These are phyloP conservation scores for Lycaon pictus DNA, from an alignment of 2,113 vertebrate genomes.

Conservation along the genomic window DNA sequence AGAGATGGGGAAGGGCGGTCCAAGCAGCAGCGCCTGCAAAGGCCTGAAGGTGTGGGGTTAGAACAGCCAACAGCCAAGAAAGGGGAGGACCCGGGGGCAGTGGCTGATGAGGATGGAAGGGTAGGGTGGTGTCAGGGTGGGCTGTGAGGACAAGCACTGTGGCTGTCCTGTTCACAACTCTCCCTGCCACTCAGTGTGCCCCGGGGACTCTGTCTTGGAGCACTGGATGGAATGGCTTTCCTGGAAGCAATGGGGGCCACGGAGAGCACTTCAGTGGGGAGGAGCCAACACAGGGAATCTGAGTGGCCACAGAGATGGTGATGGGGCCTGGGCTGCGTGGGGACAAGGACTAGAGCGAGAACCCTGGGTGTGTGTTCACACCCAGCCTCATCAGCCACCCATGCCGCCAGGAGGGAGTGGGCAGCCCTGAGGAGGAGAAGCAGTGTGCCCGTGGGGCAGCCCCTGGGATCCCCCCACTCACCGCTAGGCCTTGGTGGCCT, in stretches of 20 bases:
- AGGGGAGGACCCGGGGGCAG: neutral
- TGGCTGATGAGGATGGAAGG: neutral
- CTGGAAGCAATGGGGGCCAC: neutral
- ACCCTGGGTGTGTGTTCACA: neutral
- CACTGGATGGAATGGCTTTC: neutral
- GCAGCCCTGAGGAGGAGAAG: neutral
- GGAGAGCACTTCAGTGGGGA: neutral
- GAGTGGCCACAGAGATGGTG: neutral
- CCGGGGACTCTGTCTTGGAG: neutral
- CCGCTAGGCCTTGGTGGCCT: conserved; percentile 94
- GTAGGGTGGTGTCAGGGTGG: neutral
- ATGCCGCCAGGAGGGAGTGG: neutral
- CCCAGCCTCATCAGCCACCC: neutral
- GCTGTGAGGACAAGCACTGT: neutral
- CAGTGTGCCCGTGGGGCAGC: neutral
- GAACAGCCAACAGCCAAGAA: neutral
- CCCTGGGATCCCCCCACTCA: conserved; percentile 85
- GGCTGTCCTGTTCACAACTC: neutral
- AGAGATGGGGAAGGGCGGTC: neutral
- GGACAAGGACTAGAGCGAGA: neutral
- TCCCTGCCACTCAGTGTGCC: neutral
- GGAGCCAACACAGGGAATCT: neutral
- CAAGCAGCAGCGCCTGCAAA: neutral
- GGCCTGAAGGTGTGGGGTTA: neutral
- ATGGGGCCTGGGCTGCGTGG: neutral